These are phyloP conservation scores for Drosophila monieri DNA, from an alignment of 2,888 invertebrate species.

Conservation along the genomic window DNA sequence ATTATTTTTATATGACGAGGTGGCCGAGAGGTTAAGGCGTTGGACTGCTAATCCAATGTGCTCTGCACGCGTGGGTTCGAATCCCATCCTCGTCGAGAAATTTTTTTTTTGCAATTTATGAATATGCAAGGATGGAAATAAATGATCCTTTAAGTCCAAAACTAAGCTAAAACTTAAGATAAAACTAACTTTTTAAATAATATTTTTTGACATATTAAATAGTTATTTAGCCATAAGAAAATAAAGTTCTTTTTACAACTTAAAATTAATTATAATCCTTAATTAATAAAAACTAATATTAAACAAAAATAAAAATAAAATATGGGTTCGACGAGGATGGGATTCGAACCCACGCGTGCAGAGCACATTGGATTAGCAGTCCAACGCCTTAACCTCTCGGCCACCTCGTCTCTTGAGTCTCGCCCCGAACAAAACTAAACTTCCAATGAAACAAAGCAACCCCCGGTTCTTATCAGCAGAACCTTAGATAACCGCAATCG, in stretches of 20 bases:
- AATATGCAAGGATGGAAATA: neutral
- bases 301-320: conserved; percentile 1
- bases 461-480: conserved; percentile 18
- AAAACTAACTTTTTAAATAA: too few relatives aligned
- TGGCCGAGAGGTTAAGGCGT: conserved; percentile 95
- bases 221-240: too few relatives aligned
- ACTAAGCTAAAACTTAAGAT: neutral
- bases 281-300: neutral
- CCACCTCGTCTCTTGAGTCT: conserved; percentile 88
- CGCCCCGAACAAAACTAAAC: neutral
- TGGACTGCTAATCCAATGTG: conserved; percentile 89
- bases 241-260: too few relatives aligned
- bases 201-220: too few relatives aligned
- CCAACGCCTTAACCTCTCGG: conserved; percentile 95
- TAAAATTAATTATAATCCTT: too few relatives aligned
- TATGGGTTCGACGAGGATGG: conserved; percentile 87
- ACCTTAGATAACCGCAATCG: conserved; percentile 4
- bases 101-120: neutral
- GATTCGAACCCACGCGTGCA: conserved; percentile 94
- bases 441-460: neutral
- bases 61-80: conserved; percentile 94
- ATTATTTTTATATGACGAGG: conserved; percentile 86
- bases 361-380: conserved; percentile 89
- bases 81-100: conserved; percentile 90
- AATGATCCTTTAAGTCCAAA: neutral